Evolutionary conservation across 2,888 invertebrate species (phyloP).

Genomic region (Polydesmus complanatus): DNA sequence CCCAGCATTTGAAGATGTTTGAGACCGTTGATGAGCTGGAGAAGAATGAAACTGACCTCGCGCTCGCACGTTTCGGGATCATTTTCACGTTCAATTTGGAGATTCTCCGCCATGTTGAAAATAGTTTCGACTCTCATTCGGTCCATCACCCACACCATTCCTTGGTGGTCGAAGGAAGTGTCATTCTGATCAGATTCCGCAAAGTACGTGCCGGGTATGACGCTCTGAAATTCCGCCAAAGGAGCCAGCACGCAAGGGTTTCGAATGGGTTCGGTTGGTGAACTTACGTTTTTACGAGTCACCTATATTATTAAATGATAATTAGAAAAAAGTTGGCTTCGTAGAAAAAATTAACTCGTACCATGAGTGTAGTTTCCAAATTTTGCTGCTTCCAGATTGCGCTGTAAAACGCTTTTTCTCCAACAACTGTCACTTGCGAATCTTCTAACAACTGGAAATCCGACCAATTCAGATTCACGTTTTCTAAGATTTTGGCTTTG

Average conservation of each 20-base stretch:
- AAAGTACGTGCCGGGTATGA: conserved; percentile 44
- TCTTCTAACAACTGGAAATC: conserved; percentile 52
- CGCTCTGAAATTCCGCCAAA: conserved; percentile 65
- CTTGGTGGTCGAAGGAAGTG: neutral
- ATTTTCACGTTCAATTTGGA: neutral
- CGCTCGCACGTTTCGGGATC: conserved; percentile 35
- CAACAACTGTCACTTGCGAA: conserved; percentile 40
- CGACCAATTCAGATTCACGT: conserved; percentile 53
- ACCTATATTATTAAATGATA: conserved; percentile 41
- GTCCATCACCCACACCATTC: conserved; percentile 16
- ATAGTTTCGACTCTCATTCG: conserved; percentile 9
- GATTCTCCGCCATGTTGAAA: neutral
- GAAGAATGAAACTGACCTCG: conserved; percentile 60
- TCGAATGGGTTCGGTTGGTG: conserved; percentile 23
- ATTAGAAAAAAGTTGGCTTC: neutral
- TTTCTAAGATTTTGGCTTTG: conserved; percentile 54
- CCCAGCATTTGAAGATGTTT: conserved; percentile 70
- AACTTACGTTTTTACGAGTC: conserved; percentile 41
- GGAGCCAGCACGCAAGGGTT: conserved; percentile 48
- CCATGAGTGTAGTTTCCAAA: conserved; percentile 16
- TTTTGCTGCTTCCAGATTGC: conserved; percentile 52
- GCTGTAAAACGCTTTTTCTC: conserved; percentile 57
- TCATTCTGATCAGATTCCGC: neutral
- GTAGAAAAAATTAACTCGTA: neutral
- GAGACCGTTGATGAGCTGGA: conserved; percentile 65